Base-by-base conservation (phyloP, 2,113 vertebrate species). In the Rafetus swinhoei region DNA sequence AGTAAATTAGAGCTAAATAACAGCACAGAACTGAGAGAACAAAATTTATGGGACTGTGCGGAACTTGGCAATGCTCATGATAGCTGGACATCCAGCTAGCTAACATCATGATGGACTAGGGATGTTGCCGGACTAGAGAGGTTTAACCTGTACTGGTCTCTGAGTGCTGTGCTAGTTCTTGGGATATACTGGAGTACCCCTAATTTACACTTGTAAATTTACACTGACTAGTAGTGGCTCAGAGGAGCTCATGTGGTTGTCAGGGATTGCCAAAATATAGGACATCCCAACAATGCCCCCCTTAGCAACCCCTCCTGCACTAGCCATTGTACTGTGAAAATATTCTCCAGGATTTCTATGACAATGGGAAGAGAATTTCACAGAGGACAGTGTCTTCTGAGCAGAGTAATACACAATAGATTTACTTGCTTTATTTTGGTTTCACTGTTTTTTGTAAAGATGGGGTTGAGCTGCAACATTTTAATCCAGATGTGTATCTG, bases 381-480 rank as follows among this genome's bases (percentile, higher is more conserved):
- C 88, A 89, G 45, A 52, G 6, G 1, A 0, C 39, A 3, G 0
- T 74, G 15, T 94, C 80, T 87, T 92, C 74, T 87, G 19, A 18
- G 1, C 54, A 3, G 4, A 4, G 9, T 84, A 3, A 10, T 7
- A 19, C 0, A 1, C 79, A 18, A 72, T 72, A 2, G 27, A 14
- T 29, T 65, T 65, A 65, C 62, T n/a, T 9, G 14, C 18, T 60
- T 65, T 76, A 27, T 54, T 7, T 79, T 45, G 0, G 2, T 82
- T 59, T 14, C 84, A 11, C 69, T 62, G 4, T 59, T 79, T 25
- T n/a, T 74, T 39, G 3, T 59, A 91, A 45, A 80, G 89, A 65
- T 25, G 53, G 10, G 0, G 1, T 86, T 82, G 18, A 89, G 86
- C 72, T 79, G 9, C 2, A 56, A 86, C 82, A 77, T 32, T 52